These are phyloP conservation scores for Drosophila buzzatii DNA, from an alignment of 2,888 invertebrate species.

Conservation along the genomic window DNA sequence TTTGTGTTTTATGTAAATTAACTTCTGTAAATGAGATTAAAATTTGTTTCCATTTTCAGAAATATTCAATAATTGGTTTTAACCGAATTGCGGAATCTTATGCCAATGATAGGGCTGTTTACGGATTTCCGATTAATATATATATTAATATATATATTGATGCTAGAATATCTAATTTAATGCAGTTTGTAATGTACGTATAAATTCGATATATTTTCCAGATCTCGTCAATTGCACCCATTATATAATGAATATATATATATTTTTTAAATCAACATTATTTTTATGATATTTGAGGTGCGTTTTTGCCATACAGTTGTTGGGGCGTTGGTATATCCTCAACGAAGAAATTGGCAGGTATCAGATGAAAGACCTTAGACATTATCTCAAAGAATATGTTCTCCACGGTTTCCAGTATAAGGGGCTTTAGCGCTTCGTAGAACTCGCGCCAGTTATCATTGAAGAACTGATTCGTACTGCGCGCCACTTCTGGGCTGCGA, in stretches of 20 bases:
- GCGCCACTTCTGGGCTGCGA: constrained; percentile 85
- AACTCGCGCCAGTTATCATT: constrained; percentile 90
- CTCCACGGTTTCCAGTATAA: constrained; percentile 89
- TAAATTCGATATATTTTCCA: neutral
- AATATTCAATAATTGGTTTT: no score
- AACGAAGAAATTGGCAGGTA: constrained; percentile 89
- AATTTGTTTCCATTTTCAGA: no score
- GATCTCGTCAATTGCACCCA: neutral
- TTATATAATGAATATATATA: neutral
- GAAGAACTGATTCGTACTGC: constrained; percentile 89
- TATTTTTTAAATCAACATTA: neutral
- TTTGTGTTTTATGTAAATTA: neutral
- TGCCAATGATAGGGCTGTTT: no score
- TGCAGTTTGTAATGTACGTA: neutral
- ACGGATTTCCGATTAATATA: neutral
- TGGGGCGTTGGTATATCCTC: constrained; percentile 86
- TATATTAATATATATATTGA: neutral
- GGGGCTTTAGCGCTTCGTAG: constrained; percentile 89
- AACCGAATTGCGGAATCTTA: no score
- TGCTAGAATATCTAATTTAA: neutral
- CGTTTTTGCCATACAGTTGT: constrained; percentile 57
- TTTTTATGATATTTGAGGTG: no score
- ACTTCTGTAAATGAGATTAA: no score
- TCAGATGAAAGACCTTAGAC: constrained; percentile 88
- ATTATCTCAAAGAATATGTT: constrained; percentile 88